Evolutionary conservation across 2,888 invertebrate species (phyloP), one percentile per base, ranked within the genome.

Genomic region (Drosophila nr. perissopoda): DNA sequence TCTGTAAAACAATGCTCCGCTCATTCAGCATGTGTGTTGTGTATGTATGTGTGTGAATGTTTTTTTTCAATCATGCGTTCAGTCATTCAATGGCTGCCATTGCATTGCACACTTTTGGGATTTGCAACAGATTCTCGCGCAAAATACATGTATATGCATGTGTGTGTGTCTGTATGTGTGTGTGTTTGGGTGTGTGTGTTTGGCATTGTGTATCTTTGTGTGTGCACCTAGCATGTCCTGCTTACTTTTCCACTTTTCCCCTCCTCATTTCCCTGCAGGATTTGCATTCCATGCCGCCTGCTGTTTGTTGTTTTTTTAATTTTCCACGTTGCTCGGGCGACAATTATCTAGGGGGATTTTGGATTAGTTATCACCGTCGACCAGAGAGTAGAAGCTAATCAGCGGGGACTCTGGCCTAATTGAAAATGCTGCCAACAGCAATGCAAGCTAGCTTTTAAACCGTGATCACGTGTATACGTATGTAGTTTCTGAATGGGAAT

Each of bases 51-150:
- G 82, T 59, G 65, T 57, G 52, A 64, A 75, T 85, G 76, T 78
- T 87, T 82, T 85, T 85, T 87, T 87, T 87, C 84, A 85, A 87
- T 87, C 84, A 87, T 77, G 86, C 77, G 79, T 82, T 77, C 85
- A 80, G 75, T 79, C 83, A 78, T 84, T 84, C 78, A 79, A 80
- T 84, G 81, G 68, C 58, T 67, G 69, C 87, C 73, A 80, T 82
- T 73, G 82, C 83, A 73, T 67, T 83, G 74, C 83, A 82, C 80
- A 80, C 88, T 81, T 87, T 86, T 69, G 78, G 83, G 83, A 85
- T 83, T 89, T 89, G 80, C 89, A 82, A 77, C 80, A 82, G 80
- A 87, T 81, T 83, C 73, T 72, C 85, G 62, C 70, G 69, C 60
- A 52, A 49, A 42, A 76, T 54, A 64, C 53, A 62, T 53, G 45